Evolutionary conservation across 2,797 vertebrate species (phyloP).

Genomic region (Malacoraja senta): DNA sequence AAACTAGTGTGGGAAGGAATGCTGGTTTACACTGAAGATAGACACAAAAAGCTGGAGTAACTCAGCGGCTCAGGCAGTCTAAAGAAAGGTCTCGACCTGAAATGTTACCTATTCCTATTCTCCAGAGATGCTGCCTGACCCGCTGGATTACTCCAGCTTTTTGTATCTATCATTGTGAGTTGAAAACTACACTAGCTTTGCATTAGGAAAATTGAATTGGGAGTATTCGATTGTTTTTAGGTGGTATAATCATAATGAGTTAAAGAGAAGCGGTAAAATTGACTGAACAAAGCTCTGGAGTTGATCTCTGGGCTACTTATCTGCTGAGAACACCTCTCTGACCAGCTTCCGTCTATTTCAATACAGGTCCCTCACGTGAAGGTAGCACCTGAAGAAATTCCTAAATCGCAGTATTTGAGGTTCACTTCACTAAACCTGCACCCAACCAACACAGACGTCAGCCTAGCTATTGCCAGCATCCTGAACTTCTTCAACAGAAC

Average conservation of each 20-base stretch:
- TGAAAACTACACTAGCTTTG: not conserved
- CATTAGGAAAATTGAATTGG: not conserved
- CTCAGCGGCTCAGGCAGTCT: too few relatives aligned
- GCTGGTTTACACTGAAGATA: too few relatives aligned
- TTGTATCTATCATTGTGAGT: not conserved
- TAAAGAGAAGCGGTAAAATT: not conserved
- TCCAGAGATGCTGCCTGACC: too few relatives aligned
- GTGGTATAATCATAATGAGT: not conserved
- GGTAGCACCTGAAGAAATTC: slow-evolving; percentile 90
- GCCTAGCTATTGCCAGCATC: slow-evolving; percentile 84
- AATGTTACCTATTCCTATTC: too few relatives aligned
- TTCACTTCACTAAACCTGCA: slow-evolving; percentile 95
- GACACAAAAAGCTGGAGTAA: too few relatives aligned
- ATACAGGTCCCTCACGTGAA: slow-evolving; percentile 92
- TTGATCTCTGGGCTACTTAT: not conserved
- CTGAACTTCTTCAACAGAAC: slow-evolving; percentile 94
- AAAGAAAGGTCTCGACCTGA: too few relatives aligned
- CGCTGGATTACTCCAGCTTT: too few relatives aligned
- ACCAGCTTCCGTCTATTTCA: not conserved
- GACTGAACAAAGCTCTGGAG: not conserved
- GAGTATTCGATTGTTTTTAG: not conserved
- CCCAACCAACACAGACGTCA: slow-evolving; percentile 93
- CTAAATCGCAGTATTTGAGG: slow-evolving; percentile 90
- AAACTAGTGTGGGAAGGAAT: not conserved
- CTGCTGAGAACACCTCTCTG: not conserved